Evolutionary conservation across 2,888 invertebrate species (phyloP).

Genomic region (Rotaria magnacalcarata): DNA sequence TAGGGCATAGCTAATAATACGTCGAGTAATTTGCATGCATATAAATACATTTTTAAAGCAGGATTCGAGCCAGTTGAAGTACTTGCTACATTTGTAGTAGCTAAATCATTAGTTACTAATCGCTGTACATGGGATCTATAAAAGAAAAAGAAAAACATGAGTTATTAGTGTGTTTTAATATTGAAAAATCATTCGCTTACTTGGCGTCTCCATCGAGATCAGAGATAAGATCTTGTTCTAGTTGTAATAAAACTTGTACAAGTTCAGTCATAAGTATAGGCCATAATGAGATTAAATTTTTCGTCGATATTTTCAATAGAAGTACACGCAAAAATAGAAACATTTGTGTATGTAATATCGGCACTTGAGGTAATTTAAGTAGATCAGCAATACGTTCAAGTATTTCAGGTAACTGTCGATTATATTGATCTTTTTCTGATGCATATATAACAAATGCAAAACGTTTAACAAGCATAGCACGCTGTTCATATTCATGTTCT

Average conservation of each 20-base stretch:
- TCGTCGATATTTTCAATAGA: conserved; percentile 75
- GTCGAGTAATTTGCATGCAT: conserved; percentile 78
- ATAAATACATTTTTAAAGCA: conserved; percentile 69
- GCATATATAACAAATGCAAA: conserved; percentile 79
- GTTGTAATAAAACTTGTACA: conserved; percentile 67
- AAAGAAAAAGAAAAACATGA: neutral
- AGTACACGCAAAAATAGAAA: conserved; percentile 82
- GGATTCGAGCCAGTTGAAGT: neutral
- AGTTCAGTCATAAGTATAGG: conserved; percentile 84
- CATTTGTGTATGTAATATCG: conserved; percentile 77
- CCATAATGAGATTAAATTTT: conserved; percentile 81
- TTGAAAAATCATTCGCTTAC: conserved; percentile 60
- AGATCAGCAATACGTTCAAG: conserved; percentile 82
- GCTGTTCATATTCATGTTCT: conserved; percentile 77
- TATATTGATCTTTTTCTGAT: conserved; percentile 79
- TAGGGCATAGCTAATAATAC: conserved; percentile 75
- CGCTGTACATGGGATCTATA: conserved; percentile 22
- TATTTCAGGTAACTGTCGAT: conserved; percentile 79
- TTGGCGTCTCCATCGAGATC: conserved; percentile 71
- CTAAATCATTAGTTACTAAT: conserved; percentile 62
- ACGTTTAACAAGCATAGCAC: conserved; percentile 74
- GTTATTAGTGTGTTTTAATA: neutral
- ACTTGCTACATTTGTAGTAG: conserved; percentile 67
- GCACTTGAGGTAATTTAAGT: conserved; percentile 71
- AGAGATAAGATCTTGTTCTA: conserved; percentile 75